Evolutionary conservation across 92 coral and sea anemone genomes (phyloP), one percentile per base, ranked within the genome.

Genomic region (Porites divaricata): DNA sequence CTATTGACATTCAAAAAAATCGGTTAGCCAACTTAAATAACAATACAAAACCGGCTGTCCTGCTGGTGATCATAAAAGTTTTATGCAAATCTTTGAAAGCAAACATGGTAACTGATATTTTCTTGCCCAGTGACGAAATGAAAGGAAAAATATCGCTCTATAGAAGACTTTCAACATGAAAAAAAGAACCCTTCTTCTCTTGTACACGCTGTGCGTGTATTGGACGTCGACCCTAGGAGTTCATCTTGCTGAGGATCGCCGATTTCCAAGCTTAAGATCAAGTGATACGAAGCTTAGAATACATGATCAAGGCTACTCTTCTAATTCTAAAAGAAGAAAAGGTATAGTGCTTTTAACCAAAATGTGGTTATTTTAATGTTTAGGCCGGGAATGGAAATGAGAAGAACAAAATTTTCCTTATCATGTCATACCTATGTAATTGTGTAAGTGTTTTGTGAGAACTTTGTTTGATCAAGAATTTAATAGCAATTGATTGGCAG

Each of bases 1-100:
- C 16, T 54, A 15, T 54, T 54, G 59, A 11, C 59, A 54, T 11
- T 54, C 59, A 54, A 54, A 24, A 51, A 13, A 12, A 8, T 51
- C 14, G 62, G 58, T 73, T 45, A 73, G 45, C 77, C 56, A 71
- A 45, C 49, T 41, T 11, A 49, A 71, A 24, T 28, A 72, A 80
- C 85, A 82, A 82, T 72, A 25, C 48, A 63, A 61, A 73, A 82
- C 86, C 86, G 48, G 86, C 63, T 48, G 62, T 59, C 57, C 63
- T 15, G 8, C 86, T 63, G 86, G 86, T 82, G 35, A 19, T 82
- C 72, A 82, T 82, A 15, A 82, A 82, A 59, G 53, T 72, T 82
- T 82, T 70, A 82, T 82, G n/a, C 51, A 72, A 15, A 49, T 72
- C 62, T 49, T 63, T 20, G 61, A 64, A 51, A 52, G 24, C 21